Conservation (phyloP, 2,888 invertebrate genomes). For the Synanthedon formicaeformis region DNA sequence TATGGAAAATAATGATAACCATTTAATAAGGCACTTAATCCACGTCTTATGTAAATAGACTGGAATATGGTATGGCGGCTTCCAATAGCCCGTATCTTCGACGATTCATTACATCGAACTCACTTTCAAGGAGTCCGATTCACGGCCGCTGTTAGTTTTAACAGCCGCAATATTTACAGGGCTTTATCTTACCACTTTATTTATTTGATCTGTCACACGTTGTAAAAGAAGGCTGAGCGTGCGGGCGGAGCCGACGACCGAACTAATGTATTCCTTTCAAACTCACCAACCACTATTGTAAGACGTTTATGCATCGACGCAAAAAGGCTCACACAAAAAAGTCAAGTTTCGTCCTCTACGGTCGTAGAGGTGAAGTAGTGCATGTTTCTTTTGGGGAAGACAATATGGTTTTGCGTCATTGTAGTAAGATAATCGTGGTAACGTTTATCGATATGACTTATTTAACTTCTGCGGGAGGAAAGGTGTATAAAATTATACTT, state of each 20-base stretch:
- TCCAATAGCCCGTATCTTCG: neutral
- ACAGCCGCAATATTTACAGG: constrained; percentile 3
- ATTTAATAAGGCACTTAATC: neutral
- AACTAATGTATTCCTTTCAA: constrained; percentile 59
- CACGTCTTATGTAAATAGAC: neutral
- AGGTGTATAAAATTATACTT: neutral
- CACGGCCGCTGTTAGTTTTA: neutral
- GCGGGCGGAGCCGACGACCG: constrained; percentile 36
- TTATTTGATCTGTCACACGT: constrained; percentile 21
- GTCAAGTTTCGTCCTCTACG: constrained; percentile 35
- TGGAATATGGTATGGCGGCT: neutral
- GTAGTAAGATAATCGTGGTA: neutral
- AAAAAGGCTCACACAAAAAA: constrained; percentile 48
- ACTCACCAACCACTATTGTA: constrained; percentile 39
- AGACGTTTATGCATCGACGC: constrained; percentile 44
- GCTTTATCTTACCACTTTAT: constrained; percentile 8
- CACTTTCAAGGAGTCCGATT: neutral
- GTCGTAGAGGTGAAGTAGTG: constrained; percentile 34
- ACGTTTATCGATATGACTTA: neutral
- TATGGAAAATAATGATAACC: neutral
- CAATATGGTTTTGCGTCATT: constrained; percentile 31
- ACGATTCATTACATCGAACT: neutral
- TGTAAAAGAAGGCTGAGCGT: constrained; percentile 11
- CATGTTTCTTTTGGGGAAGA: constrained; percentile 26
- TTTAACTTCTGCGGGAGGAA: neutral